Evolutionary conservation across 2,888 invertebrate species (phyloP).

Genomic region (Stenotaenia linearis): DNA sequence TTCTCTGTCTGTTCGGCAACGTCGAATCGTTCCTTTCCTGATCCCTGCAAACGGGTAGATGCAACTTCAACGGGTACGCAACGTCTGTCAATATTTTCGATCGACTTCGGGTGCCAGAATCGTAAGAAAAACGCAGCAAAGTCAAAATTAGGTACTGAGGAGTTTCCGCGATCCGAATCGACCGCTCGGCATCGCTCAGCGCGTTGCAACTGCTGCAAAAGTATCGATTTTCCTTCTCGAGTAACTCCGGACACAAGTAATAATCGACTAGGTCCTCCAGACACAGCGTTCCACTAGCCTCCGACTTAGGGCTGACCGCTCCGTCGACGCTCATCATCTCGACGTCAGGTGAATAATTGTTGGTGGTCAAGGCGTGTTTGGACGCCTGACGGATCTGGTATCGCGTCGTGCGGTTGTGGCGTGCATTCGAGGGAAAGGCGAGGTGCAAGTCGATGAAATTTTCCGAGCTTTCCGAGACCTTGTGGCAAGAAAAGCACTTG

Average conservation of each 20-base stretch:
- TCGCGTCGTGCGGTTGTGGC: background rate
- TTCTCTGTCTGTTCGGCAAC: background rate
- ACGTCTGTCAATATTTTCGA: conserved; percentile 66
- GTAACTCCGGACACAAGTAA: conserved; percentile 68
- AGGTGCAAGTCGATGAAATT: conserved; percentile 66
- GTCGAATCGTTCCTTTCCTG: background rate
- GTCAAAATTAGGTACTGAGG: conserved; percentile 74
- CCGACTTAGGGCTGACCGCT: background rate
- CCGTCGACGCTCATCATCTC: background rate
- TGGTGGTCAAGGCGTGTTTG: background rate
- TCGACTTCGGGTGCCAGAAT: conserved; percentile 63
- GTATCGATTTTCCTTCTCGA: conserved; percentile 76
- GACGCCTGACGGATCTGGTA: conserved; percentile 10
- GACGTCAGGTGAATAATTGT: background rate
- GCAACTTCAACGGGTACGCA: conserved; percentile 44
- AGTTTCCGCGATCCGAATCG: conserved; percentile 62
- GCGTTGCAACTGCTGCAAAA: conserved; percentile 68
- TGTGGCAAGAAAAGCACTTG: conserved; percentile 65
- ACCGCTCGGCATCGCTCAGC: conserved; percentile 69
- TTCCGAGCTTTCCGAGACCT: conserved; percentile 67
- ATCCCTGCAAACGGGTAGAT: conserved; percentile 37
- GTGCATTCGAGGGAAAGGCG: conserved; percentile 43
- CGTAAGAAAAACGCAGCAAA: conserved; percentile 71
- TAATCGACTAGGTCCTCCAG: conserved; percentile 72
- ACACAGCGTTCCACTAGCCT: background rate